phyloP scores from a whole-genome alignment of 2,888 invertebrate species.

The Erynnis tages region DNA sequence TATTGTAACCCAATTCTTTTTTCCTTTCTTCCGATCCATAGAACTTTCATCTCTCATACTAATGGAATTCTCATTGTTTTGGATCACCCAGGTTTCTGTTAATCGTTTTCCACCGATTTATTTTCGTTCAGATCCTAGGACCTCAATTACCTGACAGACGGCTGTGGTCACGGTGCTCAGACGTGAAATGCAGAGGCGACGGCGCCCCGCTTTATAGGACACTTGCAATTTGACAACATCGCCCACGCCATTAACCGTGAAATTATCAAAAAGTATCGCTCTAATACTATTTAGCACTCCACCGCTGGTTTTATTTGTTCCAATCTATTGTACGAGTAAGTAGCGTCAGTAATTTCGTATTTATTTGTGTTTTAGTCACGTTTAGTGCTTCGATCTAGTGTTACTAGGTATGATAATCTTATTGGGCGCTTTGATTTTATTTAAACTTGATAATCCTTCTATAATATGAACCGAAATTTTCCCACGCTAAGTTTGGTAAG shows the following conservation, averaged over 20 bases:
- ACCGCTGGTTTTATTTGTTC: not conserved
- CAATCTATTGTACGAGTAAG: not conserved
- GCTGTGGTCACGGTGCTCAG: constrained; percentile 22
- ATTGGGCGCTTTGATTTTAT: too few relatives aligned
- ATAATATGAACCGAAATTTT: too few relatives aligned
- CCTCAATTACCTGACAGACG: constrained; percentile 6
- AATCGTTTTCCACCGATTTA: too few relatives aligned
- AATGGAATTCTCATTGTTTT: too few relatives aligned
- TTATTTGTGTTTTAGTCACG: not conserved
- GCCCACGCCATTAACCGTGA: constrained; percentile 33
- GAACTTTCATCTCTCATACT: too few relatives aligned
- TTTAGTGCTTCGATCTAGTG: too few relatives aligned
- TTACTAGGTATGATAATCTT: too few relatives aligned
- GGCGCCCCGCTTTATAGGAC: constrained; percentile 29
- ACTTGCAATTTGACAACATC: constrained; percentile 30
- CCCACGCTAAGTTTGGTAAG: too few relatives aligned
- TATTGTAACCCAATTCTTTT: too few relatives aligned
- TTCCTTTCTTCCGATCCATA: too few relatives aligned
- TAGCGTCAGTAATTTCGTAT: not conserved
- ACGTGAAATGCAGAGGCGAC: constrained; percentile 27
- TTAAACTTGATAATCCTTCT: too few relatives aligned
- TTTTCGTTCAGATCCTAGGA: not conserved
- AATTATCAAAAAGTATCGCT: constrained; percentile 30
- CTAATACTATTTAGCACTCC: not conserved
- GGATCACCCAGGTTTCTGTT: too few relatives aligned